Conservation (phyloP, 2,113 vertebrate genomes). For the Rhinoptilus africanus region DNA sequence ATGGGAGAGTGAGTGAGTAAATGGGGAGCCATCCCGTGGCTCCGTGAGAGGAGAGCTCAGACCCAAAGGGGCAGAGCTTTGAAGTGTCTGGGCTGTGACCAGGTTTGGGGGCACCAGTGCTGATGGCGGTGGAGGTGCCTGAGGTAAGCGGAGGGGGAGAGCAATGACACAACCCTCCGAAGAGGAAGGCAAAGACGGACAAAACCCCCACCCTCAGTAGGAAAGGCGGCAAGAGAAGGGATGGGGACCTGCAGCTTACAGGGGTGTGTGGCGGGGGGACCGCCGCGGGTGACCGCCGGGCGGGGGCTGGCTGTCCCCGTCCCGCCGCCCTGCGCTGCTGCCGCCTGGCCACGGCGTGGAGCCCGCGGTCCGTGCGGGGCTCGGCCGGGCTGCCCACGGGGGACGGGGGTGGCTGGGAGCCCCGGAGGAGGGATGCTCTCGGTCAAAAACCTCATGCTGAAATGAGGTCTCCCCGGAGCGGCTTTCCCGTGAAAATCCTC, state of each 20-base stretch:
- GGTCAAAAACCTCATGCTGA: not conserved
- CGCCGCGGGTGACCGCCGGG: not conserved
- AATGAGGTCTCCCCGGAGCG: not conserved
- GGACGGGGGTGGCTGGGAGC: not conserved
- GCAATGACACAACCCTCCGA: no score
- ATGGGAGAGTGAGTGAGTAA: accelerated
- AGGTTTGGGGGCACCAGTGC: not conserved
- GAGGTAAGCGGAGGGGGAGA: not conserved
- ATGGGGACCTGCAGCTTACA: accelerated
- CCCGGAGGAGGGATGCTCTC: not conserved
- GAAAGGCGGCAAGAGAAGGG: not conserved
- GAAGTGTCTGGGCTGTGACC: not conserved
- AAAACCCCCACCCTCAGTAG: not conserved
- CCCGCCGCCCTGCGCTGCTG: not conserved
- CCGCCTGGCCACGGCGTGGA: constrained; percentile 11
- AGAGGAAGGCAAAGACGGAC: not conserved
- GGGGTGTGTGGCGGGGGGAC: not conserved
- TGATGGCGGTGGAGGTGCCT: not conserved
- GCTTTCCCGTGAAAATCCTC: not conserved
- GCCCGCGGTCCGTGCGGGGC: constrained; percentile 26
- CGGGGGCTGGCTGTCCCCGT: not conserved
- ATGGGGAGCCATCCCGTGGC: not conserved
- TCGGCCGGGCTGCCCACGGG: not conserved
- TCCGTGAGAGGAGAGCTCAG: not conserved
- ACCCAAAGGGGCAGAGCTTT: not conserved